A percentile compares a stretch with the other conserved stretches of the same genome.
Conservation (phyloP, 64 coral and sea anemone species). For the Cladopsammia gracilis region DNA sequence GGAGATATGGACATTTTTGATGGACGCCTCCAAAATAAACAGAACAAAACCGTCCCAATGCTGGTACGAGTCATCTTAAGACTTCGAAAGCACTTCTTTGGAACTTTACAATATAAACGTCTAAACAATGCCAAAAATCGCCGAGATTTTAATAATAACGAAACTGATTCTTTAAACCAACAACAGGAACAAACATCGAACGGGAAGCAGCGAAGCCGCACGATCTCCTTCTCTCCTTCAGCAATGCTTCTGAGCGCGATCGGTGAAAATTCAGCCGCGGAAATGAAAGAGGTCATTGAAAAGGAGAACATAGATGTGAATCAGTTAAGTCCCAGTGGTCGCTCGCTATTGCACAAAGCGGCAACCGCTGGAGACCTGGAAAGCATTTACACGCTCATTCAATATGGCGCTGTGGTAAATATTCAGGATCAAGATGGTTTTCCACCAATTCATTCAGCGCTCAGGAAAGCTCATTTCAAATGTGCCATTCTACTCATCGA, state of each 20-base stretch:
- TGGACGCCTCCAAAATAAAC: not conserved
- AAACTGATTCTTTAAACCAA: not conserved
- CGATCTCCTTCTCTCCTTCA: slow-evolving; percentile 89
- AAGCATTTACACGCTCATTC: slow-evolving; percentile 83
- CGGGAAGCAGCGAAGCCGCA: not conserved
- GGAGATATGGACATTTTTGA: slow-evolving; percentile 82
- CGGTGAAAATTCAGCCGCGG: slow-evolving; percentile 76
- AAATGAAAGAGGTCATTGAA: slow-evolving; percentile 88
- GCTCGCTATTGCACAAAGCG: slow-evolving; percentile 87
- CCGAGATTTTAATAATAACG: slow-evolving; percentile 55
- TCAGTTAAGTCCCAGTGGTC: slow-evolving; percentile 86
- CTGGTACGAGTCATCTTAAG: slow-evolving; percentile 81
- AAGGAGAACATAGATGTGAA: slow-evolving; percentile 87
- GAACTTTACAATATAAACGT: slow-evolving; percentile 55
- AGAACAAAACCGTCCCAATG: slow-evolving; percentile 66
- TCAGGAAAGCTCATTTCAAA: slow-evolving; percentile 79
- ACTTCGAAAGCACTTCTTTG: slow-evolving; percentile 90
- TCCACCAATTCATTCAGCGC: slow-evolving; percentile 77
- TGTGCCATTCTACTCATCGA: slow-evolving; percentile 87
- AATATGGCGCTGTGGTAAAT: slow-evolving; percentile 87
- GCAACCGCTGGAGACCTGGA: slow-evolving; percentile 81
- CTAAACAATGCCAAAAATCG: not conserved
- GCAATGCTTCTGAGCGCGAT: slow-evolving; percentile 90
- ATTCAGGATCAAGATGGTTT: slow-evolving; percentile 82
- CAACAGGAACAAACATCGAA: not conserved